Conservation (phyloP, 2,888 invertebrate species). For the Tortricodes alternella region DNA sequence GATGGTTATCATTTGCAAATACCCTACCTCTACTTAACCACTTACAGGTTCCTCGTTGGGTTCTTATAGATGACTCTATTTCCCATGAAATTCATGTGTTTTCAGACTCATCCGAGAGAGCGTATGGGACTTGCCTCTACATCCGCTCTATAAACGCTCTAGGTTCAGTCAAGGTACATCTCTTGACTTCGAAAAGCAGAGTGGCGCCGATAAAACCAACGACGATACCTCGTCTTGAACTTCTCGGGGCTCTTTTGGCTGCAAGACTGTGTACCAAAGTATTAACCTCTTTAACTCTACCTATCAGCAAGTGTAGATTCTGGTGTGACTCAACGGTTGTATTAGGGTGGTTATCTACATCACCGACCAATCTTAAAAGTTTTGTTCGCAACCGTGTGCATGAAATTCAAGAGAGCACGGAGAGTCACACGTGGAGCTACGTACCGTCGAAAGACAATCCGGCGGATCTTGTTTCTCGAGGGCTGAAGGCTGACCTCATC, state of each 20-base stretch:
- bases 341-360: conserved; percentile 35
- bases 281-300: neutral
- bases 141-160: conserved; percentile 24
- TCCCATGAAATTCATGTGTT: conserved; percentile 39
- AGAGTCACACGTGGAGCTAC: conserved; percentile 34
- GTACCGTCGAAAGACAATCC: too few relatives aligned
- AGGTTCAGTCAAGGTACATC: conserved; percentile 29
- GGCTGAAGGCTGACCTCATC: too few relatives aligned
- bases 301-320: conserved; percentile 17
- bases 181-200: conserved; percentile 35
- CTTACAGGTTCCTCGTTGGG: conserved; percentile 36
- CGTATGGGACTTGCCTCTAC: conserved; percentile 39
- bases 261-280: neutral
- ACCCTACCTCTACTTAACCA: conserved; percentile 28
- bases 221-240: conserved; percentile 30
- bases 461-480: too few relatives aligned
- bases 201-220: conserved; percentile 36
- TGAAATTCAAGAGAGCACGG: conserved; percentile 38
- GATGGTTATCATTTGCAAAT: conserved; percentile 11
- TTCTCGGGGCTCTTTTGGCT: neutral
- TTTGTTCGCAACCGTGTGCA: conserved; percentile 39
- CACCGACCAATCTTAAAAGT: conserved; percentile 31
- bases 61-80: conserved; percentile 23
- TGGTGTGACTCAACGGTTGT: conserved; percentile 42
- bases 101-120: conserved; percentile 38